Evolutionary conservation across 2,888 invertebrate species (phyloP).

Genomic region (Xylota sylvarum): DNA sequence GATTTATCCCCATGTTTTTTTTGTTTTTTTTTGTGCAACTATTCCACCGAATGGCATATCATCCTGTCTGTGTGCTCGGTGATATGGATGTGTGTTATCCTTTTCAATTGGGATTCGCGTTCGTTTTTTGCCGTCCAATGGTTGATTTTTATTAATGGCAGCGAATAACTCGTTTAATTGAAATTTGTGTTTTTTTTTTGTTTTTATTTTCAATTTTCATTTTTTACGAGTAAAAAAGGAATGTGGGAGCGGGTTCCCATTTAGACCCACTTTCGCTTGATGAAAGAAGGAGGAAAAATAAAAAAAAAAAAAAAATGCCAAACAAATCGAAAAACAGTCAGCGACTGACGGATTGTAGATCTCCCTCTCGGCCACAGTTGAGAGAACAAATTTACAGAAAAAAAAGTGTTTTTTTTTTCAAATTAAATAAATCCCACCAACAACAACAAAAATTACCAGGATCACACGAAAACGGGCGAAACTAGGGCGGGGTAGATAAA

Average conservation of each 20-base stretch:
- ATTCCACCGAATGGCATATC: conserved; percentile 14
- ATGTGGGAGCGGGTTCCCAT: neutral
- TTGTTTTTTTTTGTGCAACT: conserved; percentile 25
- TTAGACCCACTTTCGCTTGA: conserved; percentile 52
- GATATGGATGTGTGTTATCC: conserved; percentile 48
- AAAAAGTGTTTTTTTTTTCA: conserved; percentile 17
- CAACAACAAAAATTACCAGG: conserved; percentile 50
- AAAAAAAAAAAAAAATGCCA: conserved; percentile 7
- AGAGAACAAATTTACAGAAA: conserved; percentile 36
- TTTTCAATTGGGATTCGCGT: conserved; percentile 66
- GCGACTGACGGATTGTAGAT: conserved; percentile 53
- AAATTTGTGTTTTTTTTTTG: conserved; percentile 52
- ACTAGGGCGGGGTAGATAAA: conserved; percentile 34
- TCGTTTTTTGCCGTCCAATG: conserved; percentile 62
- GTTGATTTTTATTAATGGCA: conserved; percentile 71
- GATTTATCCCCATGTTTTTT: conserved; percentile 35
- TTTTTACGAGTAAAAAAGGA: conserved; percentile 24
- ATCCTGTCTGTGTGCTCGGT: conserved; percentile 10
- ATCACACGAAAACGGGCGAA: conserved; percentile 20
- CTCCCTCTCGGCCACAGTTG: conserved; percentile 8
- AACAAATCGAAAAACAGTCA: conserved; percentile 59
- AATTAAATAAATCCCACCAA: conserved; percentile 68
- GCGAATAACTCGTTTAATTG: conserved; percentile 73
- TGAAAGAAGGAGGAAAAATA: conserved; percentile 1
- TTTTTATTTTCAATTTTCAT: conserved; percentile 4